Conservation (phyloP, 2,113 vertebrate genomes). For the Microcebus murinus region DNA sequence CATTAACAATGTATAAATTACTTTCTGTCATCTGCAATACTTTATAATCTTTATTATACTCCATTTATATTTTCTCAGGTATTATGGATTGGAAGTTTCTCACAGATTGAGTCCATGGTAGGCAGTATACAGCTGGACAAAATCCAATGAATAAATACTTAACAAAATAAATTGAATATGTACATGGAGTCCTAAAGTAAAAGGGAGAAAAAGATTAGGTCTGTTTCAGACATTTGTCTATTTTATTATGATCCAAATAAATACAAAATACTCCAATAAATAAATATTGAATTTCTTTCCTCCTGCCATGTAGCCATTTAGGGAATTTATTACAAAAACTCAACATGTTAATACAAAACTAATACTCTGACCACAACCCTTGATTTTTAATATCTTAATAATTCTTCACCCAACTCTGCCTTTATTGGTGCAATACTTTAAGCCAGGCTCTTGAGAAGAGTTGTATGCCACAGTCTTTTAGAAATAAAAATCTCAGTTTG, state of each 20-base stretch:
- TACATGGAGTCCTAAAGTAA: neutral
- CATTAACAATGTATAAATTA: neutral
- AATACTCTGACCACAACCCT: neutral
- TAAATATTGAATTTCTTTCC: slow-evolving; percentile 16
- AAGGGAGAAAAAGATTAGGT: neutral
- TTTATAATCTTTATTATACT: neutral
- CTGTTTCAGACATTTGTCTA: neutral
- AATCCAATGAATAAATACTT: neutral
- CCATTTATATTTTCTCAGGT: neutral
- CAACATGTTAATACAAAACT: neutral
- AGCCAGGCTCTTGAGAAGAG: neutral
- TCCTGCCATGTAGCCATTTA: neutral
- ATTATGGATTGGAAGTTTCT: neutral
- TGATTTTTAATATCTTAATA: neutral
- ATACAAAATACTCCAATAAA: neutral
- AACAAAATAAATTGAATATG: neutral
- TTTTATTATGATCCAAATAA: neutral
- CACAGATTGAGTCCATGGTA: neutral
- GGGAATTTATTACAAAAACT: neutral
- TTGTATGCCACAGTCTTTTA: neutral
- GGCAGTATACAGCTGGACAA: neutral
- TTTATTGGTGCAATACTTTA: neutral
- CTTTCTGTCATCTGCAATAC: neutral
- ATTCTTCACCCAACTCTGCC: neutral
- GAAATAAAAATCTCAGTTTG: slow-evolving; percentile 20